Evolutionary conservation across 2,113 vertebrate genomes (phyloP).

Genomic region (Gobiocypris rarus): DNA sequence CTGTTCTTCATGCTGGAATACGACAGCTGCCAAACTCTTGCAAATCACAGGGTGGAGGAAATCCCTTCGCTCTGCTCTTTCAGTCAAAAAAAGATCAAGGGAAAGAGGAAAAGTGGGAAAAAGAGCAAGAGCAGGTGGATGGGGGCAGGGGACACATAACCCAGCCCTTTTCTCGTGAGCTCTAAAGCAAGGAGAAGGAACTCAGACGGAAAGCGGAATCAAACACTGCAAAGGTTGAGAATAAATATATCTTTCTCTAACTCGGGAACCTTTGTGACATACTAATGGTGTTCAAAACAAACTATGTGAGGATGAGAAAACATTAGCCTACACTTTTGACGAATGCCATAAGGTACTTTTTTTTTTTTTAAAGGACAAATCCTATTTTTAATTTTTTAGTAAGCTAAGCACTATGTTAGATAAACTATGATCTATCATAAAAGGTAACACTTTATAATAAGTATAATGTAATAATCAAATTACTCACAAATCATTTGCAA

Average conservation of each 20-base stretch:
- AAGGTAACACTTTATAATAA: too few relatives aligned
- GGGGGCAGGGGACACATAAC: conserved; percentile 12
- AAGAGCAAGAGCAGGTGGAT: neutral
- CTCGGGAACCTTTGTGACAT: neutral
- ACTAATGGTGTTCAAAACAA: conserved; percentile 10
- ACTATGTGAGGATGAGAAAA: neutral
- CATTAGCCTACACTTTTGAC: neutral
- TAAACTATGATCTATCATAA: neutral
- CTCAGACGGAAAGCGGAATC: neutral
- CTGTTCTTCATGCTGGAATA: conserved; percentile 52
- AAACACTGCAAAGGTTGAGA: conserved; percentile 15
- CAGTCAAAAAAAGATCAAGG: neutral
- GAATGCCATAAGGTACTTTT: neutral
- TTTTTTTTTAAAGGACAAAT: neutral
- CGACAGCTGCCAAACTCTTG: conserved; percentile 67
- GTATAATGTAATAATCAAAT: too few relatives aligned
- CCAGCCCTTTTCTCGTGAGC: neutral
- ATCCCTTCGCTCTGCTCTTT: conserved; percentile 32
- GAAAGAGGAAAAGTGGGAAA: neutral
- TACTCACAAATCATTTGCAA: too few relatives aligned
- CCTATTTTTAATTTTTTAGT: neutral
- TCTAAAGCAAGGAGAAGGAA: conserved; percentile 11
- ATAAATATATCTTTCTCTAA: neutral
- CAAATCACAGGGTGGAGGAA: conserved; percentile 60
- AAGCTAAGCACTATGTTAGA: neutral